phyloP scores from a whole-genome alignment of 2,888 invertebrate species.

The Drosophila dives region DNA sequence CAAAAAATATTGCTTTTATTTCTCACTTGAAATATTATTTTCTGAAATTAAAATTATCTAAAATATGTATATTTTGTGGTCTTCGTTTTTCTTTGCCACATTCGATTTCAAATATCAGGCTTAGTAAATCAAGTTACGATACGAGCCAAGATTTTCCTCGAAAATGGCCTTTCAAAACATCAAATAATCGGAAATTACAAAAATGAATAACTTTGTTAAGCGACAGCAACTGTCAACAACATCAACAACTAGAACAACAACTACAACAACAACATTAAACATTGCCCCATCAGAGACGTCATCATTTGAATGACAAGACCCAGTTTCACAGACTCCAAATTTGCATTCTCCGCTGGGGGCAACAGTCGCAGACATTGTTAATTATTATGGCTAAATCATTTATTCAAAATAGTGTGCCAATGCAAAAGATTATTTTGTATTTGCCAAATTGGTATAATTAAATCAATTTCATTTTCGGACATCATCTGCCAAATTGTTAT shows the following conservation, averaged over 20 bases:
- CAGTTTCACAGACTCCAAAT: constrained; percentile 6
- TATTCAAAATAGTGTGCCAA: constrained; percentile 12
- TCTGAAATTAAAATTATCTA: too few species aligned
- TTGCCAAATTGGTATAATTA: constrained; percentile 32
- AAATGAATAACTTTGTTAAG: constrained; percentile 19
- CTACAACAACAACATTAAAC: constrained; percentile 10
- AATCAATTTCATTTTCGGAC: constrained; percentile 12
- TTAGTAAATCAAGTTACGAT: background rate
- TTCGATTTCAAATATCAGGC: background rate
- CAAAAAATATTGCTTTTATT: background rate
- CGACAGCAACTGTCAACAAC: constrained; percentile 15
- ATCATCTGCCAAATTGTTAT: constrained; percentile 11
- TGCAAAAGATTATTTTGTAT: constrained; percentile 8
- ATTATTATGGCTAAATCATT: constrained; percentile 29
- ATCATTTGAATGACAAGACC: constrained; percentile 21
- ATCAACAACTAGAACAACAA: constrained; percentile 10
- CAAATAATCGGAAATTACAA: constrained; percentile 23
- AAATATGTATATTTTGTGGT: background rate
- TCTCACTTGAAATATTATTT: background rate
- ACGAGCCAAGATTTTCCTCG: background rate
- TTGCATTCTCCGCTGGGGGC: background rate
- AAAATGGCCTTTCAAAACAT: constrained; percentile 18
- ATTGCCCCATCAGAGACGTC: constrained; percentile 18
- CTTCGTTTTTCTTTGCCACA: background rate
- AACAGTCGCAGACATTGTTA: constrained; percentile 17